These are phyloP conservation scores for Brienomyrus brachyistius DNA, from an alignment of 2,113 vertebrate species.

Conservation along the genomic window DNA sequence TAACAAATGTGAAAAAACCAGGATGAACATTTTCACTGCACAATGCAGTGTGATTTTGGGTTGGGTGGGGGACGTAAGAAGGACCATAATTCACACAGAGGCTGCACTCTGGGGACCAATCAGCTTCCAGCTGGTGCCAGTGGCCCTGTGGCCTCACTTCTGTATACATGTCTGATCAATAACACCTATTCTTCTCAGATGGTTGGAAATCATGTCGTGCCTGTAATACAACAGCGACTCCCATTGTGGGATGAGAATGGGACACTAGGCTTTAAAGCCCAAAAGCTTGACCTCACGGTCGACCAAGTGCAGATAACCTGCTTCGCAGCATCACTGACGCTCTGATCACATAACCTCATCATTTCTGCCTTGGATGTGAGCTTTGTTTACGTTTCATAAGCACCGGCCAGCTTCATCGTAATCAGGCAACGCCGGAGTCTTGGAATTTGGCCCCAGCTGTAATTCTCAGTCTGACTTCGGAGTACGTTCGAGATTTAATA, in stretches of 20 bases:
- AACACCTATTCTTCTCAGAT: background rate
- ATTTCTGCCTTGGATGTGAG: background rate
- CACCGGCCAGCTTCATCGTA: background rate
- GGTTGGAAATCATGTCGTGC: background rate
- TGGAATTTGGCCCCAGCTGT: background rate
- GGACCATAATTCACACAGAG: background rate
- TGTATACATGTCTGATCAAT: background rate
- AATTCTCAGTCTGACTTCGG: background rate
- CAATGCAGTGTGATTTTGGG: background rate
- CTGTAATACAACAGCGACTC: background rate
- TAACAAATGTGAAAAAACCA: background rate
- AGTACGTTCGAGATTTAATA: background rate
- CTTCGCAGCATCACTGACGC: background rate
- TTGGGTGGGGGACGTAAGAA: background rate
- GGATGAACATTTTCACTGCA: background rate
- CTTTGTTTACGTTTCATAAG: background rate
- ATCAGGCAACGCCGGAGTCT: background rate
- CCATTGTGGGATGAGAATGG: background rate
- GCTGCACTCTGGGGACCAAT: background rate
- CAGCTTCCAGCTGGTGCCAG: background rate
- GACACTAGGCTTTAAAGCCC: background rate
- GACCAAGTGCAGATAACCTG: background rate
- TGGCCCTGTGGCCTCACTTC: background rate
- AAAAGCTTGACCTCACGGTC: background rate
- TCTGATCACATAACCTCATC: background rate